phyloP scores from a whole-genome alignment of 1,140 invertebrate species.

The Scaptomyza pallida region DNA sequence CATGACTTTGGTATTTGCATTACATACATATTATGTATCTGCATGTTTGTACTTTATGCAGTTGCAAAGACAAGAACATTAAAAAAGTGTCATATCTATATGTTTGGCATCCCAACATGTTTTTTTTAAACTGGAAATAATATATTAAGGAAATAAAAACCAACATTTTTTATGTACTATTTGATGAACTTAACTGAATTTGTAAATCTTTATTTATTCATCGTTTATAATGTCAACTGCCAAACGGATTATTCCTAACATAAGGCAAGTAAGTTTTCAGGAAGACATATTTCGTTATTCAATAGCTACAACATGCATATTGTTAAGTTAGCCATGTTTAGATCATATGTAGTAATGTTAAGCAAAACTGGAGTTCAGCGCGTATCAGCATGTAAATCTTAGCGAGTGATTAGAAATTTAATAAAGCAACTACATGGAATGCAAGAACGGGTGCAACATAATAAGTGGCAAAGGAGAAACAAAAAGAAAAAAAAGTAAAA shows the following conservation, averaged over 20 bases:
- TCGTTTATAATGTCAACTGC: no score
- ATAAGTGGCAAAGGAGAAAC: conserved; percentile 31
- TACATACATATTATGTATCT: conserved; percentile 7
- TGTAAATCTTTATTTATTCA: no score
- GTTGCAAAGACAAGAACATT: not conserved
- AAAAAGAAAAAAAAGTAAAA: conserved; percentile 25
- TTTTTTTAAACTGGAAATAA: not conserved
- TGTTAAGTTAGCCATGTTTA: not conserved
- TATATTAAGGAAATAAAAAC: not conserved
- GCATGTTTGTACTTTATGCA: not conserved
- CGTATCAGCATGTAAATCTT: conserved; percentile 64
- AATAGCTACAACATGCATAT: not conserved
- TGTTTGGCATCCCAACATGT: not conserved
- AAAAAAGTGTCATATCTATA: not conserved
- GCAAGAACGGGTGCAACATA: conserved; percentile 27
- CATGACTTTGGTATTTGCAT: conserved; percentile 11
- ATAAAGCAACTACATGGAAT: conserved; percentile 54
- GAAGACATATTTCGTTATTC: no score
- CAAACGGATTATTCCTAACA: no score
- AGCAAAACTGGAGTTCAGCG: not conserved
- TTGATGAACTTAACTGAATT: no score
- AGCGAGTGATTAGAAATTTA: conserved; percentile 69
- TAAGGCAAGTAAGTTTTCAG: no score
- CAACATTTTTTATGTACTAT: no score
- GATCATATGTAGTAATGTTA: not conserved